Conservation (phyloP, 92 coral and sea anemone genomes). For the Porites lobata region DNA sequence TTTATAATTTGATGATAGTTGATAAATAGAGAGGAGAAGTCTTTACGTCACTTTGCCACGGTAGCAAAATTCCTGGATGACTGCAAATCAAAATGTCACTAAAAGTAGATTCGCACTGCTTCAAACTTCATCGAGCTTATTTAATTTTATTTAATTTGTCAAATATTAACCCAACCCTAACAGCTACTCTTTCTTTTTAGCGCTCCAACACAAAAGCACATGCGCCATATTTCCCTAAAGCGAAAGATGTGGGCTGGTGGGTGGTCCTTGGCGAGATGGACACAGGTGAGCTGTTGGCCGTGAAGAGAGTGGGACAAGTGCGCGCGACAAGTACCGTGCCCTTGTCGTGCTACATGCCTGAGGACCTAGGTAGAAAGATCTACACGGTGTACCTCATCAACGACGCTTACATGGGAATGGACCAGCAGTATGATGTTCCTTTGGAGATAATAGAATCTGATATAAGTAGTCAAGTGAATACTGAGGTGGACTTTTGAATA, state of each 20-base stretch:
- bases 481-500: conserved; percentile 69
- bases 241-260: conserved; percentile 97
- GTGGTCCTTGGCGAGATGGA: conserved; percentile 94
- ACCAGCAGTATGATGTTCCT: conserved; percentile 91
- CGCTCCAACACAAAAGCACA: conserved; percentile 80
- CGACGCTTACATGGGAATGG: conserved; percentile 96
- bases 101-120: too few species aligned
- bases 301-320: conserved; percentile 89
- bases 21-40: too few species aligned
- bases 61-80: too few species aligned
- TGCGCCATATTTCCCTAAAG: conserved; percentile 96
- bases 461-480: conserved; percentile 88
- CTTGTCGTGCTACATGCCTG: conserved; percentile 96
- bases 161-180: too few species aligned
- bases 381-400: conserved; percentile 92
- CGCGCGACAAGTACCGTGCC: conserved; percentile 77
- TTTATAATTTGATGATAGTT: too few species aligned
- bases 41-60: too few species aligned
- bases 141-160: too few species aligned
- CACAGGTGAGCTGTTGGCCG: conserved; percentile 93
- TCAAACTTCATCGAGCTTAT: too few species aligned
- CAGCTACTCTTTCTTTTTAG: conserved; percentile 24
- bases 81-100: too few species aligned
- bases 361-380: conserved; percentile 85
- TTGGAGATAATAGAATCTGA: conserved; percentile 89